Conservation (phyloP, 92 coral and sea anemone species). For the Zoanthus solanderi region DNA sequence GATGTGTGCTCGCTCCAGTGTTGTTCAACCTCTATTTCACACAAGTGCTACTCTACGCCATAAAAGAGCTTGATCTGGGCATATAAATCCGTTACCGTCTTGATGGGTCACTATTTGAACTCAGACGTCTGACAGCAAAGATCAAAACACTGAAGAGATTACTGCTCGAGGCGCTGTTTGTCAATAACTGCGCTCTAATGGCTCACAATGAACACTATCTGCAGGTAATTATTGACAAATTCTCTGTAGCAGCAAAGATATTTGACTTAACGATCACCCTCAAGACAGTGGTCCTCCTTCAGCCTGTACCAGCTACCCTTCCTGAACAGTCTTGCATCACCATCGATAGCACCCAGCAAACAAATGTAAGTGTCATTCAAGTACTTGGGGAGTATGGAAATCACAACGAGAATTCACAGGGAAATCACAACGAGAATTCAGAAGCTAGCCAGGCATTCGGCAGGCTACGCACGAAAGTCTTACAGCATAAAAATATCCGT, state of each 20-base stretch:
- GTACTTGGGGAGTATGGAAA: conserved; percentile 55
- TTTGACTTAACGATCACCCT: conserved; percentile 14
- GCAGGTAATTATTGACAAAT: conserved; percentile 19
- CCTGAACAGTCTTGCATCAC: not conserved
- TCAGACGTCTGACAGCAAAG: conserved; percentile 15
- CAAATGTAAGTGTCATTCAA: conserved; percentile 28
- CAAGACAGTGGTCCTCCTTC: conserved; percentile 1
- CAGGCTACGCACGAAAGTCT: not conserved
- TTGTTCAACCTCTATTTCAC: not conserved
- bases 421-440: conserved; percentile 45
- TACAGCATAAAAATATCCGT: conserved; percentile 11
- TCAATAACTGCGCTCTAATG: conserved; percentile 21
- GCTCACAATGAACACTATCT: conserved; percentile 35
- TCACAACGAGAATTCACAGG: conserved; percentile 36
- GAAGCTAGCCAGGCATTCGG: conserved; percentile 42
- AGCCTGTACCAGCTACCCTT: conserved; percentile 18
- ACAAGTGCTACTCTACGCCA: conserved; percentile 20
- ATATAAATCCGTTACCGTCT: conserved; percentile 1
- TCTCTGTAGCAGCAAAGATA: conserved; percentile 40
- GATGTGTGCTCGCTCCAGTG: conserved; percentile 3
- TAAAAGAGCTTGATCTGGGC: conserved; percentile 13
- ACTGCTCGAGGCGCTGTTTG: conserved; percentile 13
- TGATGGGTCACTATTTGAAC: conserved; percentile 37
- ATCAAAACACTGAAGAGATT: not conserved
- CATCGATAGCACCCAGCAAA: not conserved